Conservation (phyloP, 2,888 invertebrate species). For the Conomelus anceps region DNA sequence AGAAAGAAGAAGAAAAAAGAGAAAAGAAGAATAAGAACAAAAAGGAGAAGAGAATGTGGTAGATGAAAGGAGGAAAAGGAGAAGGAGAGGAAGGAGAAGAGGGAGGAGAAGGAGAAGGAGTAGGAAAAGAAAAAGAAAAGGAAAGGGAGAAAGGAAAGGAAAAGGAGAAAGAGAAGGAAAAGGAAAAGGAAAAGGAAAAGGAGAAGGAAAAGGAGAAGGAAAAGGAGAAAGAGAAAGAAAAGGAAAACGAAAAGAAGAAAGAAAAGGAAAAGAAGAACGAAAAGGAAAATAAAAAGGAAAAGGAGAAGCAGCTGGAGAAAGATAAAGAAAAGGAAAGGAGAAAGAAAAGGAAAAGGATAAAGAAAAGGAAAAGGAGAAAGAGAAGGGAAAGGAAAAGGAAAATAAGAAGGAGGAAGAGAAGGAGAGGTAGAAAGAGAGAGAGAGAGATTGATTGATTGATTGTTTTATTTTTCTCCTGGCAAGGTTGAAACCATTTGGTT, state of each 20-base stretch:
- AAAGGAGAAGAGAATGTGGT: neutral
- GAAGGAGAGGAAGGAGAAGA: too few relatives aligned
- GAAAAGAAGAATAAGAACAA: neutral
- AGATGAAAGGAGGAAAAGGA: neutral
- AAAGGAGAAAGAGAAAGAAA: too few relatives aligned
- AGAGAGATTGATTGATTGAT: too few relatives aligned
- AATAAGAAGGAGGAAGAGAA: too few relatives aligned
- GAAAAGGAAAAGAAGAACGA: too few relatives aligned
- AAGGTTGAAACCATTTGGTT: too few relatives aligned
- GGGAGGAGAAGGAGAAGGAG: too few relatives aligned
- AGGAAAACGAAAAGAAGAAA: too few relatives aligned
- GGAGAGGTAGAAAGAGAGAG: too few relatives aligned
- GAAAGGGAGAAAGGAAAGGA: neutral
- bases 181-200: neutral
- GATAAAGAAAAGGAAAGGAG: neutral
- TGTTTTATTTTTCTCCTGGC: too few relatives aligned
- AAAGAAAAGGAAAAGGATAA: neutral
- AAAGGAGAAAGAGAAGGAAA: neutral
- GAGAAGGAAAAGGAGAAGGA: neutral
- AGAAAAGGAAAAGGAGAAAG: neutral
- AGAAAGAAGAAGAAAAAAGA: too few relatives aligned
- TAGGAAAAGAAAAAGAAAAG: too few relatives aligned
- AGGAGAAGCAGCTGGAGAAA: neutral
- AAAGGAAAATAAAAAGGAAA: neutral
- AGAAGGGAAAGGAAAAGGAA: neutral